These are phyloP conservation scores for Argyresthia albistria DNA, from an alignment of 2,888 invertebrate genomes.

Conservation along the genomic window DNA sequence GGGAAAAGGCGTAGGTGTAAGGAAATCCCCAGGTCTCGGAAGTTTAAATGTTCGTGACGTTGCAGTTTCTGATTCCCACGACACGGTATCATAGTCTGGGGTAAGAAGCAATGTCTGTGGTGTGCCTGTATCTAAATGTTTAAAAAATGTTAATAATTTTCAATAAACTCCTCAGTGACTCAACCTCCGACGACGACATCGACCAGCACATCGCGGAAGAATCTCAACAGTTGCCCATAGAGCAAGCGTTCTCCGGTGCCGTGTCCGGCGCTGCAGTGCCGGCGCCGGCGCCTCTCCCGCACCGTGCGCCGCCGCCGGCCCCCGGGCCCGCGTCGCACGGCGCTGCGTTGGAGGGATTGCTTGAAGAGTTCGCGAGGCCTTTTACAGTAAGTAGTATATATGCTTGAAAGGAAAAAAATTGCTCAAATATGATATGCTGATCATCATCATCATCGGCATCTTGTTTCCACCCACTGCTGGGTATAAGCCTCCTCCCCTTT, in stretches of 20 bases:
- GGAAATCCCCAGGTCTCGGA: no score
- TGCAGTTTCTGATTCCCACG: no score
- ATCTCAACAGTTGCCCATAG: slow-evolving; percentile 44
- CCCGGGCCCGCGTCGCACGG: slow-evolving; percentile 34
- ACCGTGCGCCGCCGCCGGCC: slow-evolving; percentile 2
- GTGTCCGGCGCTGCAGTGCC: slow-evolving; percentile 51
- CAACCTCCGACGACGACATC: slow-evolving; percentile 45
- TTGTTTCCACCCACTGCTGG: no score
- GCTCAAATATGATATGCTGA: no score
- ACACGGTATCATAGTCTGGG: no score
- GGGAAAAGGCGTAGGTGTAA: no score
- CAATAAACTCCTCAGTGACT: slow-evolving; percentile 32
- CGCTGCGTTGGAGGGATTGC: slow-evolving; percentile 59
- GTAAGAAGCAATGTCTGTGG: no score
- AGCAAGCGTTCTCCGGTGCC: slow-evolving; percentile 58
- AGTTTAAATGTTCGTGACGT: no score
- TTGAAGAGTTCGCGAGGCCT: slow-evolving; percentile 57
- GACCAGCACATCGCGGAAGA: slow-evolving; percentile 30
- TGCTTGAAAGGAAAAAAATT: no score
- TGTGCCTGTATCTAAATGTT: no score
- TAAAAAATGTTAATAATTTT: neutral
- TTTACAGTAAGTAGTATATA: slow-evolving; percentile 51
- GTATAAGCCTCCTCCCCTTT: no score
- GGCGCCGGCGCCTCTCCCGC: slow-evolving; percentile 48
- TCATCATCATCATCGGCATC: no score